Base-by-base conservation (phyloP, 2,888 invertebrate species). In the Hoplodrina ambigua region DNA sequence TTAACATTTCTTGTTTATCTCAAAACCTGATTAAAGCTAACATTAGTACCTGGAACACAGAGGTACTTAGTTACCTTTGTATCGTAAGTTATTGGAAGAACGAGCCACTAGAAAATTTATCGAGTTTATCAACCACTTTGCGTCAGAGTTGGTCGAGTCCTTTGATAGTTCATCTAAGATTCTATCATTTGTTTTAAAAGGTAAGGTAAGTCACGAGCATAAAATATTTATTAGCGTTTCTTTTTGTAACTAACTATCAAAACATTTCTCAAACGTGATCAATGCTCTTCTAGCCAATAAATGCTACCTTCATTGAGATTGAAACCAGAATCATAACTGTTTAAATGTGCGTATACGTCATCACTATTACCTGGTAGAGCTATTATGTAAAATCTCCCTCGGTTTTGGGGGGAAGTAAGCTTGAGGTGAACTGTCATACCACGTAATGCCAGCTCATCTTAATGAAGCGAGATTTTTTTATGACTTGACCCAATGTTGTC, bases 1-100 rank as follows among this genome's bases (percentile, higher is more conserved):
- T 66, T 54, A 65, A 49, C n/a, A 49, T 46, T 58, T 66, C 62
- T 55, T 63, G 46, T 75, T 59, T 59, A 17, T 19, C 8, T 64
- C 55, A 5, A 63, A 50, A 3, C 2, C 13, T 11, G 58, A 59
- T 55, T 59, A 50, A 55, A 2, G 19, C 13, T 30, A 0, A 7
- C 17, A 44, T 6, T 33, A 30, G 50, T 56, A 25, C 56, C 25
- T 30, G 19, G 17, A 56, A 53, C 19, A 19, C 33, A 74, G 6
- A 57, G 6, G 11, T 15, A 37, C 17, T 37, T 57, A 49, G 25
- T 11, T 61, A 19, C 3, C 49, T 62, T 52, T 56, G 52, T 52
- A 50, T 17, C 8, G 11, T 17, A 44, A 33, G 15, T 11, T 17
- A 33, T 13, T 11, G 25, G 5, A 5, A 30, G 25, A 37, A 44